Evolutionary conservation across 2,113 vertebrate species (phyloP).

Genomic region (Mormoops blainvillei): DNA sequence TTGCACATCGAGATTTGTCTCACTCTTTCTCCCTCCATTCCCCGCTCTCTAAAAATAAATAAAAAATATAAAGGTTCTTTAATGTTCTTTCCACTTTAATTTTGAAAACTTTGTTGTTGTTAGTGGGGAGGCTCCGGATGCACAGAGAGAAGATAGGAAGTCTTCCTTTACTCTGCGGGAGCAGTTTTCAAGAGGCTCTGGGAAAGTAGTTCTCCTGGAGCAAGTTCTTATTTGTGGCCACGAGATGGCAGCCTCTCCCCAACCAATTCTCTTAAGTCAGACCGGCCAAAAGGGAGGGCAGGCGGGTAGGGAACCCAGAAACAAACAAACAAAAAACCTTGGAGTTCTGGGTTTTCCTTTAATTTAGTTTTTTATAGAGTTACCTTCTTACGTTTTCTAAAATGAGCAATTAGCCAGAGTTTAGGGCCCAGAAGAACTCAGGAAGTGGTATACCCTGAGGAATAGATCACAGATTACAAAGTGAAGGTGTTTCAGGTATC

Average conservation of each 20-base stretch:
- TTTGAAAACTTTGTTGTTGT: neutral
- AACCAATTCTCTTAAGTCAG: neutral
- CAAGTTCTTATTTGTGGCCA: constrained; percentile 39
- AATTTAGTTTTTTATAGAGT: neutral
- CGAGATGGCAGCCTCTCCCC: constrained; percentile 72
- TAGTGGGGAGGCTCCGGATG: neutral
- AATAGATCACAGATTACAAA: neutral
- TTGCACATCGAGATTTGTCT: no score
- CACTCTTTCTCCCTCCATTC: no score
- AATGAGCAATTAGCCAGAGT: neutral
- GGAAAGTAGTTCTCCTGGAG: neutral
- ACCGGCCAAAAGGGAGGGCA: no score
- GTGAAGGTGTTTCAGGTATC: neutral
- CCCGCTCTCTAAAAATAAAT: no score
- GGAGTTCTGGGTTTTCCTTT: neutral
- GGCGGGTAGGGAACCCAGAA: no score
- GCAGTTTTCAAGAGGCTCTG: no score
- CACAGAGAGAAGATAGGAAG: neutral
- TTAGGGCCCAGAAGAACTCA: neutral
- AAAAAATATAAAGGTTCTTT: no score
- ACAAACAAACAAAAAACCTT: neutral
- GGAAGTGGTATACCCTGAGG: neutral
- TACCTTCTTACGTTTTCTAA: neutral
- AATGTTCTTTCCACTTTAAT: neutral
- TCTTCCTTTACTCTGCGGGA: no score